A percentile compares a stretch with the other conserved stretches of the same genome.
phyloP scores from a whole-genome alignment of 2,888 invertebrate genomes.

The Eutolmus rufibarbis region DNA sequence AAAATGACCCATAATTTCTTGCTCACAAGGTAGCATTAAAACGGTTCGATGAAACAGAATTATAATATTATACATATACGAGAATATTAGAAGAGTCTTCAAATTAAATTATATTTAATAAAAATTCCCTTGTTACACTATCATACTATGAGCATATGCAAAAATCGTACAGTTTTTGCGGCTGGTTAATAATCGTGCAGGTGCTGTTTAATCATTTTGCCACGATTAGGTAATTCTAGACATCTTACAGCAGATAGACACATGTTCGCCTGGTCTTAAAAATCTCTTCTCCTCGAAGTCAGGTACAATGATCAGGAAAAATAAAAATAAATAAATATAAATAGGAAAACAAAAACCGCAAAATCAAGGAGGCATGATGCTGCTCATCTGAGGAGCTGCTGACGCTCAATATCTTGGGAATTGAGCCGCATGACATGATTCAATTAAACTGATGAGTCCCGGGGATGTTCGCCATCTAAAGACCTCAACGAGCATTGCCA shows the following conservation, averaged over 20 bases:
- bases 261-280: background rate
- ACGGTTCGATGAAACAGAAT: too few relatives aligned
- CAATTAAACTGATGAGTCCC: slow-evolving; percentile 27
- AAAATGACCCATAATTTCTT: too few relatives aligned
- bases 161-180: background rate
- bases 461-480: background rate
- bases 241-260: background rate
- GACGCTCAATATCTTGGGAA: slow-evolving; percentile 16
- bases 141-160: background rate
- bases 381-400: background rate
- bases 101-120: too few relatives aligned
- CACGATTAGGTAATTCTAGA: slow-evolving; percentile 1
- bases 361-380: background rate
- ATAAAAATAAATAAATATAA: background rate
- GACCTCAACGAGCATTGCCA: background rate
- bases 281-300: background rate
- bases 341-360: background rate
- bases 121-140: too few relatives aligned
- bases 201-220: background rate
- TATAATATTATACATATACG: too few relatives aligned
- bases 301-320: background rate
- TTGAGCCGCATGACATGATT: slow-evolving; percentile 30
- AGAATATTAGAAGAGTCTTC: too few relatives aligned
- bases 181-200: background rate
- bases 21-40: too few relatives aligned